These are phyloP conservation scores for Spisula subtruncata DNA, from an alignment of 2,888 invertebrate species.

Conservation along the genomic window DNA sequence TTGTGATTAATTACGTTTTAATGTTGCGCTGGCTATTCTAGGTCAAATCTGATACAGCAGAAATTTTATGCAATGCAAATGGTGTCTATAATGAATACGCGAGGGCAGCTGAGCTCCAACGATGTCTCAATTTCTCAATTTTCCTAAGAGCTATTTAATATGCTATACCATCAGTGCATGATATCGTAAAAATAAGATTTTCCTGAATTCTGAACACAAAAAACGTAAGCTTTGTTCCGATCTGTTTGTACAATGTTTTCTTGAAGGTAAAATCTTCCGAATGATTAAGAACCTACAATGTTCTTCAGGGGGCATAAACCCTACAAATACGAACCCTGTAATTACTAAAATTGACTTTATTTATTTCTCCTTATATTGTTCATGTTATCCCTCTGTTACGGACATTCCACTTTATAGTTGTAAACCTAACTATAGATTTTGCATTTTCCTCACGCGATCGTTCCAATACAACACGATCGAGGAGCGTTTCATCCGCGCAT, in stretches of 20 bases:
- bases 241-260: neutral
- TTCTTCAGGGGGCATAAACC: constrained; percentile 27
- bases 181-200: neutral
- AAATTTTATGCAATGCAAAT: constrained; percentile 31
- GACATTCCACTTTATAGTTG: constrained; percentile 42
- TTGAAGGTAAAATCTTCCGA: neutral
- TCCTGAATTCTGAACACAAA: constrained; percentile 4
- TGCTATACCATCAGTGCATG: neutral
- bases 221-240: neutral
- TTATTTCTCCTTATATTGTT: constrained; percentile 52
- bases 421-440: constrained; percentile 48
- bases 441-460: constrained; percentile 55
- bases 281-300: neutral
- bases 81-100: neutral
- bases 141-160: neutral
- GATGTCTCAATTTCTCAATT: neutral
- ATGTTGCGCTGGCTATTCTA: constrained; percentile 15
- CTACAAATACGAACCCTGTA: constrained; percentile 34
- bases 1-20: constrained; percentile 34
- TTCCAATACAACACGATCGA: neutral
- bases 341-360: constrained; percentile 52
- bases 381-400: constrained; percentile 33
- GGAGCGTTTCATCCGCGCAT: constrained; percentile 34
- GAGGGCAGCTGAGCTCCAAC: neutral
- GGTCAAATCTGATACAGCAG: constrained; percentile 46